Evolutionary conservation across 1,140 invertebrate species (phyloP), one percentile per base, ranked within the genome.

Genomic region (Heliconius hewitsoni): DNA sequence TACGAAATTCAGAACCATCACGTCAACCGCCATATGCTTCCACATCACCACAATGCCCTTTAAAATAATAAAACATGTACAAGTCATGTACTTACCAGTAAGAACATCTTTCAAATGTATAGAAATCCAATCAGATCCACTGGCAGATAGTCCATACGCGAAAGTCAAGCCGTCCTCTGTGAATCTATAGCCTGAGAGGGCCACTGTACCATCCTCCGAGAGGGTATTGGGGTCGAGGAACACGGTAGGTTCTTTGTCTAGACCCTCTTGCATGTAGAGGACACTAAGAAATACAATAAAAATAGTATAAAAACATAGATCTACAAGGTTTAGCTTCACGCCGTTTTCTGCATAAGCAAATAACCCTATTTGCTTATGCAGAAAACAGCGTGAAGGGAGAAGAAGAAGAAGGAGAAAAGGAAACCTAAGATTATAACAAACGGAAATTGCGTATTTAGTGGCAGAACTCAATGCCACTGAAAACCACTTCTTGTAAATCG

Each of bases 151-250:
- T 8, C 97, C 98, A 95, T 99, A 99, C 0, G 98, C 98, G 95
- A 98, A 97, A 66, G 96, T 97, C 85, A 96, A 95, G 4, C 98
- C 99, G 95, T 99, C 97, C 89, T 99, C 97, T 2, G 98, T 99
- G 94, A 99, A 99, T 52, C 96, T 94, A 71, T 96, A 97, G 60
- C 96, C 96, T 0, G 96, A 96, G 23, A 99, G 94, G 3, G 98
- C 97, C 30, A 99, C 95, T 2, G 99, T 99, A 52, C 99, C 99
- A 96, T 99, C 99, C 39, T 97, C 96, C 1, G 98, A 99, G 23
- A 99, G 93, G 11, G 95, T 95, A 95, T 99, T 99, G 0, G 99
- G 98, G 94, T 99, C 99, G 8, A 99, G 95, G 93, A 99, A 99
- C n/a, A 99, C 97, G 84, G 95, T 95, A 4, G 97, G 95, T 88